phyloP scores from a whole-genome alignment of 1,140 invertebrate genomes.

The Saxidomus purpurata region DNA sequence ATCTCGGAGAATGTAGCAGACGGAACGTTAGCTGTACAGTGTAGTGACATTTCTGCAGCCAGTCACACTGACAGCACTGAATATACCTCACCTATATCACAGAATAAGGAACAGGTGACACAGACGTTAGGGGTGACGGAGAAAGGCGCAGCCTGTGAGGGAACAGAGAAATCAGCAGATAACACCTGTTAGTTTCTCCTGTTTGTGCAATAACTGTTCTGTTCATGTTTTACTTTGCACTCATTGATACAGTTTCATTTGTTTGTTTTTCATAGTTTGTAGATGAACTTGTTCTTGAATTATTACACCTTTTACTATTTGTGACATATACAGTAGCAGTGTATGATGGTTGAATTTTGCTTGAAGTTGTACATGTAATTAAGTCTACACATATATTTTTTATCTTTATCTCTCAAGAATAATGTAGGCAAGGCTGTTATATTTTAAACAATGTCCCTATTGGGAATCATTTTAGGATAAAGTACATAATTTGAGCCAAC shows the following conservation, averaged over 20 bases:
- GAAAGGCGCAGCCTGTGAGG: slow-evolving; percentile 29
- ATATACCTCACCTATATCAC: background rate
- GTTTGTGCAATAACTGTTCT: background rate
- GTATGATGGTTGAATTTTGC: too few species aligned
- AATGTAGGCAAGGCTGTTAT: background rate
- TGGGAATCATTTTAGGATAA: too few species aligned
- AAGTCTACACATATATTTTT: too few species aligned
- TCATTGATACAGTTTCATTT: background rate
- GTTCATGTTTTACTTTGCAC: background rate
- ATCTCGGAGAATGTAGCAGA: background rate
- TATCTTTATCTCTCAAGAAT: too few species aligned
- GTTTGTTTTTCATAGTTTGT: background rate
- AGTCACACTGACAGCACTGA: background rate
- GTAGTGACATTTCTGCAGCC: background rate
- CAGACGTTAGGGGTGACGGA: background rate
- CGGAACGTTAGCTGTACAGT: too few species aligned
- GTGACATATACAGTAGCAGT: background rate
- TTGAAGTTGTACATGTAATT: too few species aligned
- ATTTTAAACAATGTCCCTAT: background rate
- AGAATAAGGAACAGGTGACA: background rate
- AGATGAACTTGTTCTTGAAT: background rate
- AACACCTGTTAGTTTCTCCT: slow-evolving; percentile 15
- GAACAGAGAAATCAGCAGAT: background rate
- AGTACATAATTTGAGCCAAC: too few species aligned
- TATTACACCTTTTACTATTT: background rate